These are phyloP conservation scores for Atlantisia rogersi DNA, from an alignment of 2,113 vertebrate genomes.

Conservation along the genomic window DNA sequence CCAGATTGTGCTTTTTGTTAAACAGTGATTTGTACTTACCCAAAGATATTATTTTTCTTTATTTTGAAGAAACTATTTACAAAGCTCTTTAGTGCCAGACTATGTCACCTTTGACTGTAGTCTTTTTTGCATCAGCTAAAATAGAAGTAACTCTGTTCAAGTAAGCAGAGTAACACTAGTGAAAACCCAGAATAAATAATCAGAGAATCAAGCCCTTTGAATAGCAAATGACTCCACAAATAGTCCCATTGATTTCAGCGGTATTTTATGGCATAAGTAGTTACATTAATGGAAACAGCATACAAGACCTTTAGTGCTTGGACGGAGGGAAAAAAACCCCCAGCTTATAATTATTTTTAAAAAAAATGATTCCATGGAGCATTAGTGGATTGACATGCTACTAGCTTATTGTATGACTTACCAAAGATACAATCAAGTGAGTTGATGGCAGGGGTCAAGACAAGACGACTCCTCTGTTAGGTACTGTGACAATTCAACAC, in stretches of 20 bases:
- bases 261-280: slow-evolving; percentile 46
- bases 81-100: slow-evolving; percentile 9
- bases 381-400: neutral
- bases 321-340: neutral
- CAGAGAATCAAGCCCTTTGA: slow-evolving; percentile 62
- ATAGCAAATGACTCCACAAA: slow-evolving; percentile 67
- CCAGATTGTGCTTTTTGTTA: slow-evolving; percentile 14
- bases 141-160: slow-evolving; percentile 60
- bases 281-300: slow-evolving; percentile 31
- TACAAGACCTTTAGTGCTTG: neutral
- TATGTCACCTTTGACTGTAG: slow-evolving; percentile 45
- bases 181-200: slow-evolving; percentile 66
- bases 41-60: slow-evolving; percentile 36
- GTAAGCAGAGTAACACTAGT: slow-evolving; percentile 45
- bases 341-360: neutral
- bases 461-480: neutral
- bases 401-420: neutral
- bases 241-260: slow-evolving; percentile 62
- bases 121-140: slow-evolving; percentile 50
- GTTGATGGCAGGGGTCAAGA: neutral
- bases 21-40: neutral
- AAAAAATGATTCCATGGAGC: neutral
- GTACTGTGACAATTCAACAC: neutral
- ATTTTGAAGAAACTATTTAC: slow-evolving; percentile 35
- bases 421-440: neutral